Evolutionary conservation across 2,888 invertebrate species (phyloP), one percentile per base, ranked within the genome.

Genomic region (Romanomermis culicivorax): DNA sequence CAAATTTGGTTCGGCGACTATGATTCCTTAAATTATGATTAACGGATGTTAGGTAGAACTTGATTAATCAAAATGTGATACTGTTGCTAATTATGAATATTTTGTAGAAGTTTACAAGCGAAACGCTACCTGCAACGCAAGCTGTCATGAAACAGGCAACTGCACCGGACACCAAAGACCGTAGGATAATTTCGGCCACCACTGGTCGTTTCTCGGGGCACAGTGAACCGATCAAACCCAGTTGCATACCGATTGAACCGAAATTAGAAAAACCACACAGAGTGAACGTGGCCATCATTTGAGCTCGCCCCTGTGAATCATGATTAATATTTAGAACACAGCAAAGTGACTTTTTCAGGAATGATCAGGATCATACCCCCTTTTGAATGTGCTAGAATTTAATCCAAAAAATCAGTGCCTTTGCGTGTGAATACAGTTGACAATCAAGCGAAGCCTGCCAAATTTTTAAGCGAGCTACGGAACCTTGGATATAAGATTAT

Each of bases 211-310:
- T 61, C 61, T 55, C 29, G 24, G 64, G 64, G 14, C 58, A 58
- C 59, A 64, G 59, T 26, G 58, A 62, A 1, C 65, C 63, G 20
- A 67, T 56, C 23, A 61, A 60, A 17, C 71, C 74, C 23, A 74
- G 63, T 58, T 69, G 69, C 36, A 74, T 69, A 4, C 74, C 74
- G 42, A 74, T 68, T 2, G 72, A 70, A 30, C 69, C 64, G 51
- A 74, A 63, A 62, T 74, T 74, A 30, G 73, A 68, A 62, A 74
- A 74, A 1, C 74, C 73, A 61, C 74, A 74, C 29, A 74, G 62
- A 0, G 74, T 73, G 58, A 71, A 74, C 0, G 66, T 66, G 20
- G 64, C 64, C n/a, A 67, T 64, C 61, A 67, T 62, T 17, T 63
- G 61, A 7, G 64, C 57, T 45, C 62, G 58, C 7, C 57, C 56